These are phyloP conservation scores for Trichogramma dendrolimi DNA, from an alignment of 2,888 invertebrate species.

Conservation along the genomic window DNA sequence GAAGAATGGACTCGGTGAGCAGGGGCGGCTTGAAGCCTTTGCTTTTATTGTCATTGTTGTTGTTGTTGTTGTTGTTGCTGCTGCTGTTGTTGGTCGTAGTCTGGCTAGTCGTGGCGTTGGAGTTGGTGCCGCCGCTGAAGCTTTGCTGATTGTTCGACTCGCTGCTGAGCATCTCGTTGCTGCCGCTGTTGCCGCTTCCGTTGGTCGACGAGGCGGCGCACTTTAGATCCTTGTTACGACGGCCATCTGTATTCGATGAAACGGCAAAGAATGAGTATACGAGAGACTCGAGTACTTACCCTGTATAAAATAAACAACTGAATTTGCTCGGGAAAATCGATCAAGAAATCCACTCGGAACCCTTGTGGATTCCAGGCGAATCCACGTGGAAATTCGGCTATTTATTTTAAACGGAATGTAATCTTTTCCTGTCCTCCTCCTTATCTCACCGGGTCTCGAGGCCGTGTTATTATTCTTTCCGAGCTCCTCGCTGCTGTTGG, in stretches of 20 bases:
- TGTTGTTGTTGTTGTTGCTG: slow-evolving; percentile 46
- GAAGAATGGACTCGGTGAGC: slow-evolving; percentile 61
- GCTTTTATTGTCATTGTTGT: slow-evolving; percentile 32
- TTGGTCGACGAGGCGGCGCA: slow-evolving; percentile 53
- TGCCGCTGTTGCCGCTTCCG: slow-evolving; percentile 60
- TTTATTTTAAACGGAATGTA: background rate
- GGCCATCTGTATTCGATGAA: background rate
- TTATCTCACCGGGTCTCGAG: slow-evolving; percentile 14
- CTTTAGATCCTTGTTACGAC: slow-evolving; percentile 44
- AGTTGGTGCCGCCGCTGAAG: slow-evolving; percentile 53
- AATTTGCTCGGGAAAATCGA: too few relatives aligned
- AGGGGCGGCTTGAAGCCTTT: slow-evolving; percentile 54
- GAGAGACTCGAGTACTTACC: too few relatives aligned
- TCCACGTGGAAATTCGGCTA: background rate
- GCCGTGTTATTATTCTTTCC: slow-evolving; percentile 32
- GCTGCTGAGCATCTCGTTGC: slow-evolving; percentile 60
- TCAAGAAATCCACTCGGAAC: too few relatives aligned
- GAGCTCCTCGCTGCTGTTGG: slow-evolving; percentile 37
- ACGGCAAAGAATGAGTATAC: too few relatives aligned
- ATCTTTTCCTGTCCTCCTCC: background rate
- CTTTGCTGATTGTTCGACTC: slow-evolving; percentile 59
- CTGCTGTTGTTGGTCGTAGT: slow-evolving; percentile 31
- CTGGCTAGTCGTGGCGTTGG: slow-evolving; percentile 52
- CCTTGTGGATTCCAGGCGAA: too few relatives aligned
- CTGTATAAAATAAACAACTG: too few relatives aligned